Conservation (phyloP, 2,797 vertebrate genomes). For the Pristis pectinata region DNA sequence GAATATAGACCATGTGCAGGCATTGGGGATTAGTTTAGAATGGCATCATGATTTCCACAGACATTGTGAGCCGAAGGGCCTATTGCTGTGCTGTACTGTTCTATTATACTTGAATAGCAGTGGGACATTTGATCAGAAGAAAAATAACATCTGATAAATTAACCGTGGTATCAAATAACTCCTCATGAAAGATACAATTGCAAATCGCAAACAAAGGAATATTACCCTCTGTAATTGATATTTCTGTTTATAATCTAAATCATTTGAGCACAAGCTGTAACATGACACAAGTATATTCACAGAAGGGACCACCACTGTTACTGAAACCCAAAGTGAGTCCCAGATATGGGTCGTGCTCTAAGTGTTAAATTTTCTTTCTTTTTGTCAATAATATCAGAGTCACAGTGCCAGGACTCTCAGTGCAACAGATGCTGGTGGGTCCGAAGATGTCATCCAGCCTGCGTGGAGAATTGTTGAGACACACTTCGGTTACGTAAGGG, state of each 20-base stretch:
- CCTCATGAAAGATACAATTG: neutral
- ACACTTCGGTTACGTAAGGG: no score
- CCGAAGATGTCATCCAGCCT: no score
- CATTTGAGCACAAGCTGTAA: constrained; percentile 15
- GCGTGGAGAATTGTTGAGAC: no score
- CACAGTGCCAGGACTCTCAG: neutral
- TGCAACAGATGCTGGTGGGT: no score
- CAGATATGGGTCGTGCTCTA: neutral
- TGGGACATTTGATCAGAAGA: neutral
- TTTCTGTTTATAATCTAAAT: neutral
- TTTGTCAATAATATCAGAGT: neutral
- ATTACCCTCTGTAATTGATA: neutral
- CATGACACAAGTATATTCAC: neutral
- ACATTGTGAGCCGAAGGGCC: neutral
- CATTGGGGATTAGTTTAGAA: neutral
- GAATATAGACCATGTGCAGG: neutral
- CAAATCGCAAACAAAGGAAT: neutral
- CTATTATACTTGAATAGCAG: neutral
- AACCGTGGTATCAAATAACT: neutral
- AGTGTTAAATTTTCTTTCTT: neutral
- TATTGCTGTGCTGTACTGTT: neutral
- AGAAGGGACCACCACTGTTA: neutral
- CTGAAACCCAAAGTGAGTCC: neutral
- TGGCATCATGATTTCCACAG: neutral
- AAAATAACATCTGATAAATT: neutral